A percentile compares a stretch with the other conserved stretches of the same genome.
These are phyloP conservation scores for Hypomecis punctinalis DNA, from an alignment of 2,888 invertebrate species.

Conservation along the genomic window DNA sequence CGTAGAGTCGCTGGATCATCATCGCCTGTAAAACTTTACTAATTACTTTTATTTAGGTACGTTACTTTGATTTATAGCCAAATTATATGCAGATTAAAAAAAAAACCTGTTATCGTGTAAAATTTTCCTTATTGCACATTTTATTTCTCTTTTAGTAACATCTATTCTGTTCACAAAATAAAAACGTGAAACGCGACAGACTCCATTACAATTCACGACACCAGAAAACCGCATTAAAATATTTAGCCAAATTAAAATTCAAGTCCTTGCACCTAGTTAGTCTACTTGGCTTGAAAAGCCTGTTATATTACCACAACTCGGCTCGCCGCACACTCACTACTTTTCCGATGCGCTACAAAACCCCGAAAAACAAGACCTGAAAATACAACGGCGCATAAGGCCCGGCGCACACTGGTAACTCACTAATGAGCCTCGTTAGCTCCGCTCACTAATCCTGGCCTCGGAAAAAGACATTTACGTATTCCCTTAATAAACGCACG, in stretches of 20 bases:
- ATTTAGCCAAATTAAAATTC: conserved; percentile 27
- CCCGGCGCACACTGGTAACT: conserved; percentile 40
- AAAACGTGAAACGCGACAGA: background rate
- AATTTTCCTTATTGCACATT: too few relatives aligned
- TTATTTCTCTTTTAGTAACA: too few relatives aligned
- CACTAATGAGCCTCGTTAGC: conserved; percentile 61
- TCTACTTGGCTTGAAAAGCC: background rate
- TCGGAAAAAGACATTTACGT: conserved; percentile 48
- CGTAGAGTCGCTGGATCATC: too few relatives aligned
- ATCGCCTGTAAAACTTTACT: too few relatives aligned
- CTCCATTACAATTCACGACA: background rate
- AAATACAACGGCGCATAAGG: conserved; percentile 39
- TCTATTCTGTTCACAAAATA: background rate
- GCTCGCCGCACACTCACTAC: background rate
- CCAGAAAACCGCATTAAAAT: conserved; percentile 16
- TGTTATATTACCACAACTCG: conserved; percentile 2
- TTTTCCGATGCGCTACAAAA: conserved; percentile 26
- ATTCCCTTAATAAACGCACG: conserved; percentile 43
- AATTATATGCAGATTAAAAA: too few relatives aligned
- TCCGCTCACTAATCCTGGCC: conserved; percentile 51
- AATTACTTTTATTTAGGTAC: too few relatives aligned
- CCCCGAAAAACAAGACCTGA: conserved; percentile 33
- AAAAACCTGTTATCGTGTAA: too few relatives aligned
- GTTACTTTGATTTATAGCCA: too few relatives aligned
- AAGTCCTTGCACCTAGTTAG: background rate